Evolutionary conservation across 2,113 vertebrate species (phyloP).

Genomic region (Cebus imitator): DNA sequence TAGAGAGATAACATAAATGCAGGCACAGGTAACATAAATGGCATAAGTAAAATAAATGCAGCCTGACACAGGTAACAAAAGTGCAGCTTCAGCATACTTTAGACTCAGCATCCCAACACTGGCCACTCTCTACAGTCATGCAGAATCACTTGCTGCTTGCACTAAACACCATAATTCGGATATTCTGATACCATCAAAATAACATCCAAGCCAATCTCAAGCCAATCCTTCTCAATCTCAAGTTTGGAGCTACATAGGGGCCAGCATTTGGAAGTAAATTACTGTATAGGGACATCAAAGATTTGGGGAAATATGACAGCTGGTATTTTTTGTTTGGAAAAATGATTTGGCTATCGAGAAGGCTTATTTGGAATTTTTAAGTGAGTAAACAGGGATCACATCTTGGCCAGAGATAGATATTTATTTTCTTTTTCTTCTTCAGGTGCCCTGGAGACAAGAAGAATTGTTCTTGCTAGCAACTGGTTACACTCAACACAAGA

Average conservation of each 20-base stretch:
- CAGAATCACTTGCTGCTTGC: not conserved
- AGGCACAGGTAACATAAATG: not conserved
- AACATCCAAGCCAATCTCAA: not conserved
- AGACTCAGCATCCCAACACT: not conserved
- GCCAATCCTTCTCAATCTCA: not conserved
- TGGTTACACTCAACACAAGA: not conserved
- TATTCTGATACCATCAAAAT: not conserved
- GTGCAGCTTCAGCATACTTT: not conserved
- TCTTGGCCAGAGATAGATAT: not conserved
- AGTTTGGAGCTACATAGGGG: not conserved
- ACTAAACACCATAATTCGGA: too few relatives aligned
- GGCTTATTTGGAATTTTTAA: not conserved
- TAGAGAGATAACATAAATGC: too few relatives aligned
- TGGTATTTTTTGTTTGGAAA: not conserved
- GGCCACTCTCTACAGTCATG: not conserved
- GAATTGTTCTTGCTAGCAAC: not conserved
- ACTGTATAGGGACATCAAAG: not conserved
- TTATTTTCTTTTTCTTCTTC: not conserved
- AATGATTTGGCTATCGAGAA: not conserved
- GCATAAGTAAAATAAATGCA: not conserved
- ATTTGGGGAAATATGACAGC: not conserved
- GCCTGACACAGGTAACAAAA: not conserved
- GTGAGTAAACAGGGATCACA: not conserved
- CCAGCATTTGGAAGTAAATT: not conserved
- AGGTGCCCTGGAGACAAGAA: not conserved